Evolutionary conservation across 2,113 vertebrate genomes (phyloP).

Genomic region (Atherinomorus stipes): DNA sequence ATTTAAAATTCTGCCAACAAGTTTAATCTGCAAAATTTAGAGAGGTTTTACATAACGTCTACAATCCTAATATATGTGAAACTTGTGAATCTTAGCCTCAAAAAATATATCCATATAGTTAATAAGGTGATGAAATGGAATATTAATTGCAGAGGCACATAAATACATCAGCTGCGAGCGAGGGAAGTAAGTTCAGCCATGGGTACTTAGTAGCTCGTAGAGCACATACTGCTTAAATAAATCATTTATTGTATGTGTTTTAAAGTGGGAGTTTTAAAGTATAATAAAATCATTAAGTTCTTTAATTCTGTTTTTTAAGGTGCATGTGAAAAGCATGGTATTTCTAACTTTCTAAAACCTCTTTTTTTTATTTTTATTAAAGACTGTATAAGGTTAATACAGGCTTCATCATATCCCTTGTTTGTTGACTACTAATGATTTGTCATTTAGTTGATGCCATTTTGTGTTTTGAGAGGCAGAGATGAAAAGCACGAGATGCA

Average conservation of each 20-base stretch:
- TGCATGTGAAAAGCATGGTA: background rate
- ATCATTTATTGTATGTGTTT: too few species aligned
- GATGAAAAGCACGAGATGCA: too few species aligned
- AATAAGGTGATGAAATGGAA: slow-evolving; percentile 12
- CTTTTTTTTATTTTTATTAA: too few species aligned
- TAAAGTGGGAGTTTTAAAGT: too few species aligned
- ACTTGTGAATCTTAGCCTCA: too few species aligned
- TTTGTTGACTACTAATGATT: too few species aligned
- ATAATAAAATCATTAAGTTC: too few species aligned
- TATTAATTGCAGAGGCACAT: slow-evolving; percentile 13
- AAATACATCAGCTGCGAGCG: background rate
- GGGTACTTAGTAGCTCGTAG: background rate
- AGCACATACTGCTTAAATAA: background rate
- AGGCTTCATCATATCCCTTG: too few species aligned
- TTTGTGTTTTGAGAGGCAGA: too few species aligned
- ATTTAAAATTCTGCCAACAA: background rate
- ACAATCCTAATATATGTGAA: too few species aligned
- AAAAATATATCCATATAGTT: background rate
- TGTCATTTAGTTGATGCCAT: too few species aligned
- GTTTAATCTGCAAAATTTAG: background rate
- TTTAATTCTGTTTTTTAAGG: background rate
- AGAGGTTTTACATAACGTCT: background rate
- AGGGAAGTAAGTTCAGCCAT: background rate
- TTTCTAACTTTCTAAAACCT: background rate
- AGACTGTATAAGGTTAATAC: too few species aligned